Evolutionary conservation across 2,797 vertebrate genomes (phyloP), one percentile per base, ranked within the genome.

Genomic region (Crocodylus rhombifer): DNA sequence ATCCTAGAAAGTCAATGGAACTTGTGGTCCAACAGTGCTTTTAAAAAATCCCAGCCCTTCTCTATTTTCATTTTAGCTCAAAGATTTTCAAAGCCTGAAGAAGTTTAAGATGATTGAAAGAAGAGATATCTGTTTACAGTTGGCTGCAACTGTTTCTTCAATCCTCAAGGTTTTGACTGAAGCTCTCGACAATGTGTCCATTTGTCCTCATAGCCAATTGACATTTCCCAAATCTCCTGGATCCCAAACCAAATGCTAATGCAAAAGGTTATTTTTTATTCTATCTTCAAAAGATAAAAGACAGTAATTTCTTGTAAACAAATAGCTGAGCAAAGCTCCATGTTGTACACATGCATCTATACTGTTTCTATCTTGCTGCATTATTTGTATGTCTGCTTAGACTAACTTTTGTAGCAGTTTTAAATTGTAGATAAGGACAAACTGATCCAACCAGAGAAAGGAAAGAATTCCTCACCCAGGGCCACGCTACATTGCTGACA

Each of bases 161-260:
- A 14, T 36, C 56, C 55, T 57, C 73, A 14, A 1, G 2, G 64
- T 23, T 62, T 69, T 17, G 55, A 80, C 6, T 76, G 14, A 0
- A 1, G 26, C 30, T 90, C 90, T 60, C 69, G 77, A 75, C 76
- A 86, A 55, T 0, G 0, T 0, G 0, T 21, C 0, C n/a, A 33
- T 73, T 77, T 71, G 42, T 55, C 62, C 73, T 76, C 73, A 28
- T 69, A 2, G 0, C 21, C 67, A 91, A 64, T 30, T 79, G 51
- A 55, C 64, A 30, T 2, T 6, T 6, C 10, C 62, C 3, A 4
- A 28, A 89, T 87, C 17, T 55, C 75, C 71, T 62, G 64, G 77
- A 51, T 26, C 16, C 75, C 28, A 62, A 88, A 57, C 23, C 13
- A 15, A 60, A 8, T 1, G 0, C 76, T 69, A 67, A 51, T 63